Base-by-base conservation (phyloP, 2,113 vertebrate genomes). In the Ctenodactylus gundi region DNA sequence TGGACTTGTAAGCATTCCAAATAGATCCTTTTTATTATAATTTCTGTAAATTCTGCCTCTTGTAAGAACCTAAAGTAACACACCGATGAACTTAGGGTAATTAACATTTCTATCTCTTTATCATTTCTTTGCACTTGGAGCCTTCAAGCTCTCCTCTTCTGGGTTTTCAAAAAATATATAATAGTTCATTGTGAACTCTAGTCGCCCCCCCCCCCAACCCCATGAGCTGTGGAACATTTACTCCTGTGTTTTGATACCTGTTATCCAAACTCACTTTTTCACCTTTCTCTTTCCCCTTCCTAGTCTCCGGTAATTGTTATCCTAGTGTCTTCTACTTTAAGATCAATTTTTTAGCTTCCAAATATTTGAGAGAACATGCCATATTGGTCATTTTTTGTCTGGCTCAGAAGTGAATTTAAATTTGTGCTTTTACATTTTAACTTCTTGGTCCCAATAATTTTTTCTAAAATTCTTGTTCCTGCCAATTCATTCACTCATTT, bases 401-500 rank as follows among this genome's bases (percentile, higher is more conserved):
- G 78, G 23, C 68, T n/a, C 49, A 76, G 68, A 93, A 83, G 73
- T 62, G 88, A 92, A 62, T 62, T 41, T 83, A 83, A 46, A 93
- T 86, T 82, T 82, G 29, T 60, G 70, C 57, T 89, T 91, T 78
- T 68, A 80, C 17, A 20, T 85, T 60, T 81, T 73, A 90, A 81
- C 13, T 25, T 75, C 75, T 87, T 93, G 49, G 36, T 77, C 49
- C 49, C 44, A 77, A 67, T 39, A 89, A 34, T 23, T 39, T 85
- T 81, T 76, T 91, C 80, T 62, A 90, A 82, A 90, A 94, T 46
- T 34, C 34, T 65, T 60, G 29, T 87, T 53, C 64, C 23, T 92
- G 57, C 20, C 46, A 76, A 82, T 77, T 44, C 18, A 53, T 70
- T 44, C 49, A 92, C 44, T 51, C 23, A 80, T 41, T 85, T 87